phyloP scores from a whole-genome alignment of 1,140 invertebrate species.

The Achatina immaculata region DNA sequence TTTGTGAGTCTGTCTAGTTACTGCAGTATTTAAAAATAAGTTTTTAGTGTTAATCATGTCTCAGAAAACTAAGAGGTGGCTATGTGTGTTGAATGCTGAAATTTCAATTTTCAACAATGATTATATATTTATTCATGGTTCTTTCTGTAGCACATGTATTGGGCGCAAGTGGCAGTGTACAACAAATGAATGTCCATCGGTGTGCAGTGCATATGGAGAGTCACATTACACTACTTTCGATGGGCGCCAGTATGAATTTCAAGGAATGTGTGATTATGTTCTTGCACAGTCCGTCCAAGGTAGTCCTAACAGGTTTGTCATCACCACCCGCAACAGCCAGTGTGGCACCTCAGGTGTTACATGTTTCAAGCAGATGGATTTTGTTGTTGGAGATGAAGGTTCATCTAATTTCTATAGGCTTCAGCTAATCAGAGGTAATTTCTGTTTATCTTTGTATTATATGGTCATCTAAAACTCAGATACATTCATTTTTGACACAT shows the following conservation, averaged over 20 bases:
- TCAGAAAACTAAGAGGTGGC: too few relatives aligned
- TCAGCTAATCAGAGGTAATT: constrained; percentile 58
- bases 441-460: not conserved
- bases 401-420: constrained; percentile 58
- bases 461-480: too few relatives aligned
- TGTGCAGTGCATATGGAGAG: constrained; percentile 77
- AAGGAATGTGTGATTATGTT: constrained; percentile 88
- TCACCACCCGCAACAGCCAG: constrained; percentile 79
- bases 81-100: too few relatives aligned
- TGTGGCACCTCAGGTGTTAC: constrained; percentile 88
- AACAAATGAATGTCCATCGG: constrained; percentile 67
- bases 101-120: too few relatives aligned
- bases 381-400: constrained; percentile 71
- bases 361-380: constrained; percentile 86
- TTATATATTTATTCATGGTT: too few relatives aligned
- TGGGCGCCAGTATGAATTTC: constrained; percentile 85
- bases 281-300: constrained; percentile 76
- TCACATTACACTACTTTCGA: constrained; percentile 88
- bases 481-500: too few relatives aligned
- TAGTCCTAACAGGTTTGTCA: constrained; percentile 39
- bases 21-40: not conserved
- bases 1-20: too few relatives aligned
- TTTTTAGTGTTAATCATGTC: too few relatives aligned
- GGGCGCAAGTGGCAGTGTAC: constrained; percentile 63
- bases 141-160: constrained; percentile 56